A percentile compares a stretch with the other conserved stretches of the same genome.
Evolutionary conservation across 30 jellyfish, hydroid and myxozoan genomes (phyloP).

Genomic region (Aurelia coerulea): DNA sequence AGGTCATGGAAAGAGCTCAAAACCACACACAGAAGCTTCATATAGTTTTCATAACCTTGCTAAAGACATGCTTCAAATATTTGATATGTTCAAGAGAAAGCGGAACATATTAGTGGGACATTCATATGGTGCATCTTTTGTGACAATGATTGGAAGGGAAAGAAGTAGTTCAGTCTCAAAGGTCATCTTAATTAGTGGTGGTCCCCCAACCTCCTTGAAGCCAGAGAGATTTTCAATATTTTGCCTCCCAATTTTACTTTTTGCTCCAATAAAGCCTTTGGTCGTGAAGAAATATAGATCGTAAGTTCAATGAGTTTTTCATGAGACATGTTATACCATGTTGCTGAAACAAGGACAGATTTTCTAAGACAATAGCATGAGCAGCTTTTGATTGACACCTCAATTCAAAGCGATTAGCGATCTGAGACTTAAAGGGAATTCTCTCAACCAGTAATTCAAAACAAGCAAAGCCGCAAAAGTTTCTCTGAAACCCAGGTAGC

Average conservation of each 20-base stretch:
- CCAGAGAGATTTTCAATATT: conserved; percentile 94
- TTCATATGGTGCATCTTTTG: conserved; percentile 98
- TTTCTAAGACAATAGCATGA: too few relatives aligned
- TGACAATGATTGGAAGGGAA: conserved; percentile 87
- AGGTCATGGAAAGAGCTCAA: conserved; percentile 97
- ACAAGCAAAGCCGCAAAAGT: too few relatives aligned
- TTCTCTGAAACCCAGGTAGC: too few relatives aligned
- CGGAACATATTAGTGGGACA: conserved; percentile 89
- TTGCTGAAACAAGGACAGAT: too few relatives aligned
- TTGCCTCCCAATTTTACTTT: conserved; percentile 92
- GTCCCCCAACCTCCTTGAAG: conserved; percentile 90
- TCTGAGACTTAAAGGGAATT: too few relatives aligned
- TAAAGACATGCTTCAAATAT: conserved; percentile 75
- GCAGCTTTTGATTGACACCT: too few relatives aligned
- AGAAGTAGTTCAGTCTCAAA: conserved; percentile 70
- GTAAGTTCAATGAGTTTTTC: conserved; percentile 22
- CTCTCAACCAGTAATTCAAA: too few relatives aligned
- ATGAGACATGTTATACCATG: too few relatives aligned
- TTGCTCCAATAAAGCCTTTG: conserved; percentile 67
- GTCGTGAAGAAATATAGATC: conserved; percentile 78
- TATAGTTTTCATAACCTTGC: conserved; percentile 80
- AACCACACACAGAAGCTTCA: conserved; percentile 60
- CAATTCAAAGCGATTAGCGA: too few relatives aligned
- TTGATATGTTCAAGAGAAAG: conserved; percentile 76
- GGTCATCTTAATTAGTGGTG: conserved; percentile 94